phyloP scores from a whole-genome alignment of 2,888 invertebrate genomes.

The Chalcosyrphus nemorum region DNA sequence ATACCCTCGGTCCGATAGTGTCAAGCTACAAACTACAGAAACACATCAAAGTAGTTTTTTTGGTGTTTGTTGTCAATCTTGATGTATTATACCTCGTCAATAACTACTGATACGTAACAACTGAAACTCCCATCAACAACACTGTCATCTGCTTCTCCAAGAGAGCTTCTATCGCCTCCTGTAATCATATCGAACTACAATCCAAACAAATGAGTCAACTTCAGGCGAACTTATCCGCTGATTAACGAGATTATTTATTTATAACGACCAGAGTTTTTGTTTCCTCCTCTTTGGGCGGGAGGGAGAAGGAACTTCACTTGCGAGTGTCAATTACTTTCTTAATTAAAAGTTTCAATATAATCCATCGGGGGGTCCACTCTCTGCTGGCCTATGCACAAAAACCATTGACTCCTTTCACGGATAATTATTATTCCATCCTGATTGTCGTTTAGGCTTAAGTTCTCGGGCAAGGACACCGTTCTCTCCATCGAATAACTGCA shows the following conservation, averaged over 20 bases:
- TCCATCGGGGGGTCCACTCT: neutral
- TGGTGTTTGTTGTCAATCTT: neutral
- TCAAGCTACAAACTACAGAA: slow-evolving; percentile 13
- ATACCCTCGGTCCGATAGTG: slow-evolving; percentile 12
- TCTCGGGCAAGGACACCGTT: neutral
- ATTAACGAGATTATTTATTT: slow-evolving; percentile 29
- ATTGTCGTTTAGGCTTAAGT: neutral
- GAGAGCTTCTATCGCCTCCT: neutral
- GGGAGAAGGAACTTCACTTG: slow-evolving; percentile 1
- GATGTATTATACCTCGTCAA: neutral
- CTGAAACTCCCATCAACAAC: neutral
- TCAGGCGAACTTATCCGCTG: slow-evolving; percentile 7
- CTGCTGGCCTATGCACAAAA: neutral
- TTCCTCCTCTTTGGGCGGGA: too few relatives aligned
- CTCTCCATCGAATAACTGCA: neutral
- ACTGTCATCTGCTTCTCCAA: neutral
- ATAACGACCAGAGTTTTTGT: neutral
- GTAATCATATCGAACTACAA: slow-evolving; percentile 1
- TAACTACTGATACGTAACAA: neutral
- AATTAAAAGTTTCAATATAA: slow-evolving; percentile 45
- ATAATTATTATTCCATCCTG: neutral
- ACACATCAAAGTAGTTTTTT: slow-evolving; percentile 2
- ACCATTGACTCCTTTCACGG: neutral
- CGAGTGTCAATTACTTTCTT: slow-evolving; percentile 46
- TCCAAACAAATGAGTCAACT: slow-evolving; percentile 45